Evolutionary conservation across 1,140 invertebrate species (phyloP).

Genomic region (Drosophila eugracilis): DNA sequence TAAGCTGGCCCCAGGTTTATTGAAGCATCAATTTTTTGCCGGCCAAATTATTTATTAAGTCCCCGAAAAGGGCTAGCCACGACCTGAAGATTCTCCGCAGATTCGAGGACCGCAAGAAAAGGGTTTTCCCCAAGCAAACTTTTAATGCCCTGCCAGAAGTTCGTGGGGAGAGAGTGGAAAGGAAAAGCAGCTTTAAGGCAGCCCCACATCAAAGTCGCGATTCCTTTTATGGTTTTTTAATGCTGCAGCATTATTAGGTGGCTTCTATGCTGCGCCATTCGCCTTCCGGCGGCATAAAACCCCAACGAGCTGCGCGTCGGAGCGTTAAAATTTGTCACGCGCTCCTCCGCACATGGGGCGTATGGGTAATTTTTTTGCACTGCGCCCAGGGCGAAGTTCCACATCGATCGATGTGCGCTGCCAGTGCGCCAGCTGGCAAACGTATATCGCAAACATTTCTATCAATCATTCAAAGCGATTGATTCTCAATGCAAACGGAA

Average conservation of each 20-base stretch:
- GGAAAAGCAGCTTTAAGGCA: constrained; percentile 22
- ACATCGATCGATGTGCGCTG: constrained; percentile 59
- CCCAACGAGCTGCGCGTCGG: constrained; percentile 55
- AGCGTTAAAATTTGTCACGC: constrained; percentile 82
- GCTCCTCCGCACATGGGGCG: constrained; percentile 51
- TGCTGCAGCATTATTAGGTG: constrained; percentile 65
- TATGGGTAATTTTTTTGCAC: constrained; percentile 61
- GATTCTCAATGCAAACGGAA: constrained; percentile 75
- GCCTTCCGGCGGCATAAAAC: constrained; percentile 49
- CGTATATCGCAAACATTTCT: constrained; percentile 79
- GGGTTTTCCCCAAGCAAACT: constrained; percentile 31
- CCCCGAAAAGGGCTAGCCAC: constrained; percentile 48
- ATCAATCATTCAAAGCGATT: constrained; percentile 82
- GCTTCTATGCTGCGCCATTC: constrained; percentile 42
- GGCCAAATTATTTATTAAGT: constrained; percentile 78
- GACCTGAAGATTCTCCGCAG: constrained; percentile 19
- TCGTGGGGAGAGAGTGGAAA: background rate
- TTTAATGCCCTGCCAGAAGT: constrained; percentile 22
- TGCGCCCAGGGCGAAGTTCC: constrained; percentile 19
- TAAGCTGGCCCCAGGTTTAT: constrained; percentile 56
- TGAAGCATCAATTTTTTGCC: constrained; percentile 68
- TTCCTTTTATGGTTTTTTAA: constrained; percentile 55
- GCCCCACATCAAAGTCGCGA: constrained; percentile 1
- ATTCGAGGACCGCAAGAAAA: constrained; percentile 41
- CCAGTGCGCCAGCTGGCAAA: constrained; percentile 54